phyloP scores from a whole-genome alignment of 2,888 invertebrate species.

The Dynastes maya region DNA sequence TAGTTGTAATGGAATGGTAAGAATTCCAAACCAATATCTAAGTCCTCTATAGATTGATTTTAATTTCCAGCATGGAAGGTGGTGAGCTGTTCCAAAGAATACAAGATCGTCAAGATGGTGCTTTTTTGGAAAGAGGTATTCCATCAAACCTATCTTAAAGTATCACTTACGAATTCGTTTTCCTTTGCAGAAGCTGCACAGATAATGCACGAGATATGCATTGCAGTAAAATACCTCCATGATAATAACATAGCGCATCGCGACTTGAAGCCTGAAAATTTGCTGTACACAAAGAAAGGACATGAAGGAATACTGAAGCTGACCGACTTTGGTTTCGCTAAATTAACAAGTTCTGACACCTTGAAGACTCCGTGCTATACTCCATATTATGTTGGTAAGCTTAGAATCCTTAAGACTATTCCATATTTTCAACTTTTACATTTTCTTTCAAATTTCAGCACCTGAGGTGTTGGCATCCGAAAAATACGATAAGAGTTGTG shows the following conservation, averaged over 20 bases:
- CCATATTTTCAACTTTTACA: neutral
- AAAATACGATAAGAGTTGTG: constrained; percentile 99
- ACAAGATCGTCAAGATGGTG: constrained; percentile 94
- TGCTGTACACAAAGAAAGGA: constrained; percentile 87
- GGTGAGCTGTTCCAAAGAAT: constrained; percentile 98
- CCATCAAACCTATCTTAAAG: neutral
- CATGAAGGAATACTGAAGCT: constrained; percentile 90
- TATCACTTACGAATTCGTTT: neutral
- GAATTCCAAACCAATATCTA: constrained; percentile 53
- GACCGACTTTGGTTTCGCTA: constrained; percentile 99
- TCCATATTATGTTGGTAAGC: constrained; percentile 96
- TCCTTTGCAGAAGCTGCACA: constrained; percentile 84
- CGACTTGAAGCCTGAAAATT: constrained; percentile 98
- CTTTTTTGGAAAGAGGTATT: constrained; percentile 93
- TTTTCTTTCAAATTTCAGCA: constrained; percentile 61
- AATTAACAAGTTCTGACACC: constrained; percentile 91
- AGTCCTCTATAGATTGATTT: neutral
- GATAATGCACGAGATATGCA: constrained; percentile 97
- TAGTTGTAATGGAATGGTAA: constrained; percentile 99
- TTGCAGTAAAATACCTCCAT: constrained; percentile 95
- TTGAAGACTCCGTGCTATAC: constrained; percentile 99
- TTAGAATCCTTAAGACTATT: too few species aligned
- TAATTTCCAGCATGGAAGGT: constrained; percentile 88
- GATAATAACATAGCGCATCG: constrained; percentile 96
- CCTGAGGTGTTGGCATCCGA: constrained; percentile 93